Percentiles rank a stretch among this genome's conserved stretches.
These are phyloP conservation scores for Sebastolobus alascanus DNA, from an alignment of 2,797 vertebrate species.

Conservation along the genomic window DNA sequence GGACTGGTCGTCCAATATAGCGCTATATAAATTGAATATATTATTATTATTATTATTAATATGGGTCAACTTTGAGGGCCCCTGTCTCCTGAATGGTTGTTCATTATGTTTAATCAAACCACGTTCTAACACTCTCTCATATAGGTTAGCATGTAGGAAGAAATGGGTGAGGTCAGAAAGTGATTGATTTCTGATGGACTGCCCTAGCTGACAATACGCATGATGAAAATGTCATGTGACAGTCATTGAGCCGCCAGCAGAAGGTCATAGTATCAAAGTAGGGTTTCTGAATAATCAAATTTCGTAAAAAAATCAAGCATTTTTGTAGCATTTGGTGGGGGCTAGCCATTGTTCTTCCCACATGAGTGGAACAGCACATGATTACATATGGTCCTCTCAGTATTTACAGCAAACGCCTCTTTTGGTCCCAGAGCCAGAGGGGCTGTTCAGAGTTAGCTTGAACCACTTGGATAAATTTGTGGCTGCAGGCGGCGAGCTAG, in stretches of 20 bases:
- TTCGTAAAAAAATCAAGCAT: background rate
- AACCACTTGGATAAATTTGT: slow-evolving; percentile 27
- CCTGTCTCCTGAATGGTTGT: background rate
- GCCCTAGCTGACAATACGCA: slow-evolving; percentile 24
- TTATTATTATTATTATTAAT: too few relatives aligned
- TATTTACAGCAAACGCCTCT: slow-evolving; percentile 7
- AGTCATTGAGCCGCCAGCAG: slow-evolving; percentile 15
- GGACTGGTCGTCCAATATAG: background rate
- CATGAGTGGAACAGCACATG: background rate
- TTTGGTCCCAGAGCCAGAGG: slow-evolving; percentile 2
- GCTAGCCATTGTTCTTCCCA: background rate
- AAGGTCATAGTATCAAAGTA: background rate
- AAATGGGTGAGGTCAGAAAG: background rate
- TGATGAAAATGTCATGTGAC: slow-evolving; percentile 46
- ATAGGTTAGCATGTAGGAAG: background rate
- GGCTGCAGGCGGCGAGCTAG: slow-evolving; percentile 3
- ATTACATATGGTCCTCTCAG: slow-evolving; percentile 4
- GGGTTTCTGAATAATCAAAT: background rate
- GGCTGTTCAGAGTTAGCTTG: slow-evolving; percentile 1
- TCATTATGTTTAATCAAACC: background rate
- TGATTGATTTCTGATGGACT: background rate
- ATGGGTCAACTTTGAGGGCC: too few relatives aligned
- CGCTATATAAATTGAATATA: too few relatives aligned
- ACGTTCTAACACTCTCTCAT: background rate
- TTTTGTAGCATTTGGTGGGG: slow-evolving; percentile 12